Evolutionary conservation across 2,888 invertebrate species (phyloP), one percentile per base, ranked within the genome.

Genomic region (Drosophila diplacantha): DNA sequence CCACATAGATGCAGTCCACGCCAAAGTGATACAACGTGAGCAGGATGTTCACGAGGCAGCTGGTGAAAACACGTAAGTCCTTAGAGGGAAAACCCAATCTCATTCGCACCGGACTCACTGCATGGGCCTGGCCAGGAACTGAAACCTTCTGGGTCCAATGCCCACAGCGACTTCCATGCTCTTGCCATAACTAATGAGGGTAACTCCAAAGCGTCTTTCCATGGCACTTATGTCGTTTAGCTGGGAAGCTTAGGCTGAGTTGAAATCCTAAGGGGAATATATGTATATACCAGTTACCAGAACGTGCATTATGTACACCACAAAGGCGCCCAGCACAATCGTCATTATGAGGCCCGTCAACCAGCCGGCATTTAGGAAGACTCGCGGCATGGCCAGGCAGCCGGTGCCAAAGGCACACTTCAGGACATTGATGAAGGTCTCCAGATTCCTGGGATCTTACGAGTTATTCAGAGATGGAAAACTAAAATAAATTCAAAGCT

Each of bases 1-100:
- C 94, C 53, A 97, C 93, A 89, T 99, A 99, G 0, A 98, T 97
- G 87, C 97, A 97, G 88, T 98, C 98, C 87, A 98, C 98, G 7
- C 99, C 99, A 79, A 98, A 90, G 87, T 99, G 92, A 87, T 98
- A 98, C 51, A 96, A 90, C 53, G 96, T 93, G 44, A 95, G 90
- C 86, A 95, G 94, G 81, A 91, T 89, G 86, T 95, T 94, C 71
- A 95, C 92, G 78, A 92, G 90, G 68, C 91, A 91, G 58, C 94
- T 94, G 90, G 32, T 8, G 3, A 3, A 32, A 3, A 41, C 4
- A 24, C 0, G 5, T n/a, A 6, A 9, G 2, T 34, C 11, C 11
- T 29, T 4, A 29, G 29, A 29, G 29, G 11, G 26, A 26, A 26
- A 9, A 26, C 29, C 4, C 2, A 29, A 29, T 29, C 29, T 11